Conservation (phyloP, 2,113 vertebrate species). For the Calcarius ornatus region DNA sequence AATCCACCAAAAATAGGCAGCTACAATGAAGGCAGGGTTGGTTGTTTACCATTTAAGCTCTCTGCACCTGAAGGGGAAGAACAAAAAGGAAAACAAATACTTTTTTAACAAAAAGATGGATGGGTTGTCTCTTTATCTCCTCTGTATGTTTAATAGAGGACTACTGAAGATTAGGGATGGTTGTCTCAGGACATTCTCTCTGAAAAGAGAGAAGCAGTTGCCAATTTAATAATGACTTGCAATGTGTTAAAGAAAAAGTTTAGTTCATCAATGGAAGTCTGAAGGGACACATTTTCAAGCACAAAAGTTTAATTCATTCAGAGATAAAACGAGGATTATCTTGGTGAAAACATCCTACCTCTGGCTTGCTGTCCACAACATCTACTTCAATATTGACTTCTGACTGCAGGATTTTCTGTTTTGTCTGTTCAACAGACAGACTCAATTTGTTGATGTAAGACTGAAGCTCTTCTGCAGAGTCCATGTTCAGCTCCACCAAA, state of each 20-base stretch:
- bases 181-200: not conserved
- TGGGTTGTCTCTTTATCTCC: not conserved
- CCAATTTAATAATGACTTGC: not conserved
- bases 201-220: not conserved
- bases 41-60: not conserved
- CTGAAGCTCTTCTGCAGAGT: constrained; percentile 94
- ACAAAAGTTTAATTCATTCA: not conserved
- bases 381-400: constrained; percentile 81
- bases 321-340: not conserved
- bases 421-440: constrained; percentile 84
- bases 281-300: not conserved
- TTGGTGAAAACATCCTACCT: constrained; percentile 68
- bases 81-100: not conserved
- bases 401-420: constrained; percentile 84
- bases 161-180: not conserved
- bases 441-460: constrained; percentile 94
- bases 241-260: not conserved
- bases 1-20: not conserved
- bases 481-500: constrained; percentile 95
- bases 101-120: not conserved
- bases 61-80: not conserved
- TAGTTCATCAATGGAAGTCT: not conserved
- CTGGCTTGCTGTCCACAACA: constrained; percentile 82
- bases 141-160: not conserved
- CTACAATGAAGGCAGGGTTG: not conserved